Percentiles rank a stretch among this genome's conserved stretches.
Conservation (phyloP, 2,888 invertebrate species). For the Lydus trimaculatus region DNA sequence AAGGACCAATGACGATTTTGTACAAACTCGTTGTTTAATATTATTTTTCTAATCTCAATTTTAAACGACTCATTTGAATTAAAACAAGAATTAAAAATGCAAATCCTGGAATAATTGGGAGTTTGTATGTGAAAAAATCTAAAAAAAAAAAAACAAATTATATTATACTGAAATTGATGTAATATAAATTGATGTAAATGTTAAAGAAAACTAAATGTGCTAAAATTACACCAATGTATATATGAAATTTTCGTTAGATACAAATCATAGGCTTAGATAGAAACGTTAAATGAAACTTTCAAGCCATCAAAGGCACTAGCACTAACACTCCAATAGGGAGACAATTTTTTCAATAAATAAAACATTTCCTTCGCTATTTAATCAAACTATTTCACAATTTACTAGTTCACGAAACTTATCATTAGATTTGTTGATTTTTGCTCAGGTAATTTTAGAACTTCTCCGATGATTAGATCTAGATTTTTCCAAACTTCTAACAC, state of each 20-base stretch:
- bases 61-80: slow-evolving; percentile 19
- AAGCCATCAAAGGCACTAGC: slow-evolving; percentile 11
- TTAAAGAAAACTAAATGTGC: slow-evolving; percentile 33
- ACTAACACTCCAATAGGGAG: background rate
- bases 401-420: background rate
- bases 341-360: background rate
- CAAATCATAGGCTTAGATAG: slow-evolving; percentile 15
- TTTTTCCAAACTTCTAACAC: background rate
- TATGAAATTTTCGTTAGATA: slow-evolving; percentile 21
- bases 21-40: slow-evolving; percentile 36
- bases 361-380: background rate
- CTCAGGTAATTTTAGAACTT: slow-evolving; percentile 1
- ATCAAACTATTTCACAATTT: background rate
- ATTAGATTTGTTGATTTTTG: background rate
- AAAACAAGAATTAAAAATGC: slow-evolving; percentile 13
- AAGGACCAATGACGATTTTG: slow-evolving; percentile 40
- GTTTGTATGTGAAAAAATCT: slow-evolving; percentile 22
- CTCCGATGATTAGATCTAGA: background rate
- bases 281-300: slow-evolving; percentile 15
- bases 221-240: slow-evolving; percentile 46
- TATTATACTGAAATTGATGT: slow-evolving; percentile 24
- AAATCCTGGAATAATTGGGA: slow-evolving; percentile 21
- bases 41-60: slow-evolving; percentile 29
- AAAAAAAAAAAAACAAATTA: slow-evolving; percentile 14
- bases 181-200: slow-evolving; percentile 28